A percentile compares a stretch with the other conserved stretches of the same genome.
phyloP scores from a whole-genome alignment of 37 sponge, comb jelly and placozoan genomes.

The Beroe forskalii region DNA sequence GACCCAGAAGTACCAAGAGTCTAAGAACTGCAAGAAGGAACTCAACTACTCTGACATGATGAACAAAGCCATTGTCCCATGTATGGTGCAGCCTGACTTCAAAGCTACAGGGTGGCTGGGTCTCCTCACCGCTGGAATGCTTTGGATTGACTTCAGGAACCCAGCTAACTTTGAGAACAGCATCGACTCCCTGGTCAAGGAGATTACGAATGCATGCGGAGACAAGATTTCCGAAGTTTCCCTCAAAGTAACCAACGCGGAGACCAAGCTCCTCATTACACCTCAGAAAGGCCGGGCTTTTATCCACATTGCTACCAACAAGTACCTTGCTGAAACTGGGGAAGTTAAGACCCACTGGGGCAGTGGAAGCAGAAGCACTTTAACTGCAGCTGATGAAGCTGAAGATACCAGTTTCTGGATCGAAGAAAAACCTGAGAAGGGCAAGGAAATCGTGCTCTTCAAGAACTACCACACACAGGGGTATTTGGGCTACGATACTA shows the following conservation, averaged over 20 bases:
- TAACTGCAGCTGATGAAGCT: background rate
- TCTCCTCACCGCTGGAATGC: constrained; percentile 47
- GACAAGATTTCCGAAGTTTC: background rate
- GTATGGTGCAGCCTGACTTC: constrained; percentile 20
- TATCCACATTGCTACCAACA: constrained; percentile 30
- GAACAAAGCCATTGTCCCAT: constrained; percentile 1
- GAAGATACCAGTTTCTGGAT: constrained; percentile 44
- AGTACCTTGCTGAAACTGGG: constrained; percentile 29
- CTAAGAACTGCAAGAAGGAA: constrained; percentile 60
- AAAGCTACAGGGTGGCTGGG: constrained; percentile 47
- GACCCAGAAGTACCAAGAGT: constrained; percentile 50
- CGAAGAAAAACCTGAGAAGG: background rate
- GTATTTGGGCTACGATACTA: constrained; percentile 19
- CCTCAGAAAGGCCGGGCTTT: constrained; percentile 39
- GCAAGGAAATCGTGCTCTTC: constrained; percentile 33
- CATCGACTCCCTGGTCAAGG: constrained; percentile 18
- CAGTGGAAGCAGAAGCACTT: constrained; percentile 21
- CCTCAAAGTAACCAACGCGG: constrained; percentile 5
- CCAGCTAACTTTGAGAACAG: constrained; percentile 6
- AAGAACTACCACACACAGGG: constrained; percentile 16
- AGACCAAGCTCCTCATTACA: background rate
- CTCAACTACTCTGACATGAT: background rate
- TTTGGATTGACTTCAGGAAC: constrained; percentile 57
- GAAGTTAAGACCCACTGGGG: constrained; percentile 46
- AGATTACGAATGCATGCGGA: background rate